Percentiles rank a stretch among this genome's conserved stretches.
These are phyloP conservation scores for Clarias platycephalus DNA, from an alignment of 2,797 vertebrate genomes.

Conservation along the genomic window DNA sequence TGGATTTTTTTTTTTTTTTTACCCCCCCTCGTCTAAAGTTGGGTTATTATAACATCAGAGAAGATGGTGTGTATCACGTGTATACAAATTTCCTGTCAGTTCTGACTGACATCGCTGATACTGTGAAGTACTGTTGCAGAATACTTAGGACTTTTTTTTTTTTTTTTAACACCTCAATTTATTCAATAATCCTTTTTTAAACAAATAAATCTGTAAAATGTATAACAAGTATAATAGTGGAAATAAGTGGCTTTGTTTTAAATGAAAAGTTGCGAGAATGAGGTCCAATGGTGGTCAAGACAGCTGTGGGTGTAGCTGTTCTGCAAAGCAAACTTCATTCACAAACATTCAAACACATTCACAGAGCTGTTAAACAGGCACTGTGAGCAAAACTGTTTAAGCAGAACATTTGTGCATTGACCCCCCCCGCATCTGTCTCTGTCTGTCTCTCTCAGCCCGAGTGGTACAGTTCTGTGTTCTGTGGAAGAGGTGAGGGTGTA, in stretches of 20 bases:
- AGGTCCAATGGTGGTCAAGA: conserved; percentile 4
- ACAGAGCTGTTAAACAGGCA: conserved; percentile 27
- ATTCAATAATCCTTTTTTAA: neutral
- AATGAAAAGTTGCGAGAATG: neutral
- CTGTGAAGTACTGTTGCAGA: neutral
- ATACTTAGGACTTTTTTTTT: neutral
- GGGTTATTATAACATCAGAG: neutral
- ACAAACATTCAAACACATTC: conserved; percentile 8
- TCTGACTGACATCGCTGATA: neutral
- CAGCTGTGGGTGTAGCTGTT: conserved; percentile 29
- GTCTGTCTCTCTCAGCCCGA: conserved; percentile 78
- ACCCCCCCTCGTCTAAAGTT: neutral
- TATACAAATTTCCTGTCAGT: neutral
- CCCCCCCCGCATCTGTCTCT: neutral
- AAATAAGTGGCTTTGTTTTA: neutral
- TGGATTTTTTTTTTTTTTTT: neutral
- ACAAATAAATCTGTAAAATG: no score
- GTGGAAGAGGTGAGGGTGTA: conserved; percentile 97
- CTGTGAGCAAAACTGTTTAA: neutral
- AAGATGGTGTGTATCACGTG: neutral
- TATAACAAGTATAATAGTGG: neutral
- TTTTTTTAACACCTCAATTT: neutral
- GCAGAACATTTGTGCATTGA: conserved; percentile 12
- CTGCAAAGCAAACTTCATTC: conserved; percentile 19
- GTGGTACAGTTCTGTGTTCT: conserved; percentile 90